Percentiles rank a stretch among this genome's conserved stretches.
These are phyloP conservation scores for Oryzias celebensis DNA, from an alignment of 2,113 vertebrate genomes.

Conservation along the genomic window DNA sequence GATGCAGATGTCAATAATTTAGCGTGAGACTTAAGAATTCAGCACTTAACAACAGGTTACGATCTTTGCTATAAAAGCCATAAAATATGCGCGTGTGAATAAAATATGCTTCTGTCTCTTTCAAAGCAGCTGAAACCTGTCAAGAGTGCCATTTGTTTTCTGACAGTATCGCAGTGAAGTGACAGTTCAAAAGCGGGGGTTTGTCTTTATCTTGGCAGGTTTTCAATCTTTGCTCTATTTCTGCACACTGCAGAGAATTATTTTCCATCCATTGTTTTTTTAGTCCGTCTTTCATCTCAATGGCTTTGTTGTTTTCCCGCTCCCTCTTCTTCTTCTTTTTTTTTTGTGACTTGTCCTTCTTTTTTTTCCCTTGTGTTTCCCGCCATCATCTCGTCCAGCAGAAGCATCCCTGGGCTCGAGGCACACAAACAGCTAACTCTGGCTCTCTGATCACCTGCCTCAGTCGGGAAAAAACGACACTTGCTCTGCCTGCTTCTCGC, in stretches of 20 bases:
- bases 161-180: constrained; percentile 66
- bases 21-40: constrained; percentile 53
- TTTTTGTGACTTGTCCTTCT: constrained; percentile 48
- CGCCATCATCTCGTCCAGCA: constrained; percentile 55
- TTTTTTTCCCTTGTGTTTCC: constrained; percentile 1
- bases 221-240: constrained; percentile 79
- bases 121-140: constrained; percentile 69
- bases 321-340: constrained; percentile 36
- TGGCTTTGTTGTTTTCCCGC: constrained; percentile 72
- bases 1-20: constrained; percentile 74
- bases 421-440: constrained; percentile 23
- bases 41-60: constrained; percentile 72
- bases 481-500: constrained; percentile 8
- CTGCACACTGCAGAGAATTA: constrained; percentile 66
- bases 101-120: constrained; percentile 69
- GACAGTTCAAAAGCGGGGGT: constrained; percentile 72
- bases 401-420: constrained; percentile 14
- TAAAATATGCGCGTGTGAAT: constrained; percentile 73
- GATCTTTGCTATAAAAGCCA: constrained; percentile 66
- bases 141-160: constrained; percentile 70
- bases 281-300: constrained; percentile 71
- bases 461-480: constrained; percentile 9
- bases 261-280: constrained; percentile 70
- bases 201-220: constrained; percentile 78
- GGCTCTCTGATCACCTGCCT: constrained; percentile 32